Evolutionary conservation across 2,113 vertebrate genomes (phyloP), one percentile per base, ranked within the genome.

Genomic region (Sterrhoptilus dennistouni): DNA sequence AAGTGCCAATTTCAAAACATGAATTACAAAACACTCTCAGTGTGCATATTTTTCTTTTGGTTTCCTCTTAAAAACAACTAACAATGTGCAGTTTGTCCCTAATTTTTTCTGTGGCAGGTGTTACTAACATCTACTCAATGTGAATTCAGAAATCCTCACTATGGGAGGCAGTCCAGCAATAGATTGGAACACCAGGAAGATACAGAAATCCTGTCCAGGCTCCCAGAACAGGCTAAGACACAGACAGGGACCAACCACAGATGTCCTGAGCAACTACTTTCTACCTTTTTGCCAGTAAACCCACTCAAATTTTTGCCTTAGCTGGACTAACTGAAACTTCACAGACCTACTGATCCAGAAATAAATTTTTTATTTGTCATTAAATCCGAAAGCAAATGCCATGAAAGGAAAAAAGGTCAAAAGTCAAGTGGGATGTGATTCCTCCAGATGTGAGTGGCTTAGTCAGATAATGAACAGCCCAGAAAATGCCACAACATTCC

Each of bases 331-430:
- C 49, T 52, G 33, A 89, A 96, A 61, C 42, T 54, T 87, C 68
- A 75, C 65, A 80, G 81, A 52, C 28, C 33, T 45, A 8, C 50
- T 54, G 35, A 93, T 80, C 42, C 82, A 83, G 87, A 80, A 93
- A 74, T 72, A 82, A 31, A 3, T 14, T 59, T 77, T 70, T 21
- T 53, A 40, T 85, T 85, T 90, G 56, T 80, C 54, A 59, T 65
- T 12, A 91, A 94, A 93, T 78, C 77, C 61, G 44, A 85, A 90
- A 65, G 24, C 38, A 94, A 94, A 96, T 91, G 63, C 54, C 71
- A 68, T 1, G 21, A 5, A 6, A 61, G 33, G 31, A 49, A 63
- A 68, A 87, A 91, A 85, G 75, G 90, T 83, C 64, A 94, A 63
- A 93, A 94, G 35, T 50, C n/a, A 89, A 52, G 42, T 8, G 33